Base-by-base conservation (phyloP, 1,140 invertebrate genomes). In the Mylabris phalerata region DNA sequence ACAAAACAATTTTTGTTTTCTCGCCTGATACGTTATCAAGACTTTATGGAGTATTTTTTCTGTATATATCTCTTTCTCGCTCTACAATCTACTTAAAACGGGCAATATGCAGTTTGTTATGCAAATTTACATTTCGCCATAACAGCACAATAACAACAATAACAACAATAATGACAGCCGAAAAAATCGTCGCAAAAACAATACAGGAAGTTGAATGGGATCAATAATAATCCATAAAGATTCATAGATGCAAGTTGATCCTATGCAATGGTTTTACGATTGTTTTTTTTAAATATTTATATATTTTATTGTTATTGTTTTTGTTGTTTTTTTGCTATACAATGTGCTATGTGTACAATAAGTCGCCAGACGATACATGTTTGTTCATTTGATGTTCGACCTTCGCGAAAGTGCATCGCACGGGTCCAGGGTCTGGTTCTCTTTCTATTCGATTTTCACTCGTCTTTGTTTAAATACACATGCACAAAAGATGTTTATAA, bases 381-480 rank as follows among this genome's bases (percentile, higher is more conserved):
- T 69, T 69, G 66, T 64, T 67, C 65, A 60, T 64, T 67, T 59
- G 61, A 54, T 51, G 59, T 48, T 58, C 69, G 69, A 69, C 69
- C 69, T 70, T 70, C 69, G 60, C 64, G 57, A 70, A 70, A 69
- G 69, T 70, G 69, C 69, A 70, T 70, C 69, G 69, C 63, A 66
- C 69, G 67, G 64, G 62, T 68, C 67, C 69, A 70, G 69, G 69
- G 69, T 66, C 69, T 63, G 45, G 43, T 48, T 56, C 54, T 68
- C 65, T 61, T 67, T 65, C 64, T 68, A 66, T 66, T 66, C 62
- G 64, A 66, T 65, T 67, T 67, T 66, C 56, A 67, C 59, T 59
- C 61, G 61, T 67, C 64, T 67, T 67, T 67, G 61, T 67, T 67
- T 58, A 60, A 57, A 56, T 56, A 49, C 55, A 56, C 55, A 48